phyloP scores from a whole-genome alignment of 2,113 vertebrate species.

The Cricetomys ansorgei region DNA sequence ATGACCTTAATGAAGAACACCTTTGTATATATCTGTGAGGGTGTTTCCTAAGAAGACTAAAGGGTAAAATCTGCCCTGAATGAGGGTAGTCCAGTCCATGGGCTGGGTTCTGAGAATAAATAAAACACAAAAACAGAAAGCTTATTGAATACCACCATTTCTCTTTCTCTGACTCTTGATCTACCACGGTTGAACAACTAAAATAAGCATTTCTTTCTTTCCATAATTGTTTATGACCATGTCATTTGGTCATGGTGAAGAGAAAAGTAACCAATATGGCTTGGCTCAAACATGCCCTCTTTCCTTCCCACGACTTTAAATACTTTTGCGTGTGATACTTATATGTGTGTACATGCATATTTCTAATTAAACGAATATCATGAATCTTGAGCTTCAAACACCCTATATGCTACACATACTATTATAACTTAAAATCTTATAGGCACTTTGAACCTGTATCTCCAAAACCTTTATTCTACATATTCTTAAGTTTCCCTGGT shows the following conservation, averaged over 20 bases:
- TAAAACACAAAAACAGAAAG: neutral
- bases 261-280: neutral
- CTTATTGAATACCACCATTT: too few relatives aligned
- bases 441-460: neutral
- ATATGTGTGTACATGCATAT: neutral
- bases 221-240: neutral
- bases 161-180: neutral
- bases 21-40: neutral
- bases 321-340: neutral
- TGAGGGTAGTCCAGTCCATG: neutral
- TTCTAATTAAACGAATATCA: neutral
- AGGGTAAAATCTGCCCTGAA: neutral
- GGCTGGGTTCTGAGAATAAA: neutral
- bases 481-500: neutral
- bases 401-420: neutral
- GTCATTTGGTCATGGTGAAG: neutral
- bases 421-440: neutral
- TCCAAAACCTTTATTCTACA: neutral
- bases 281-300: neutral
- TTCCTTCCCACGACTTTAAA: neutral
- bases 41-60: neutral
- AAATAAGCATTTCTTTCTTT: neutral
- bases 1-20: neutral
- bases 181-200: neutral
- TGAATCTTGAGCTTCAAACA: conserved; percentile 6